Conservation (phyloP, 2,797 vertebrate genomes). For the Scolopax rusticola region DNA sequence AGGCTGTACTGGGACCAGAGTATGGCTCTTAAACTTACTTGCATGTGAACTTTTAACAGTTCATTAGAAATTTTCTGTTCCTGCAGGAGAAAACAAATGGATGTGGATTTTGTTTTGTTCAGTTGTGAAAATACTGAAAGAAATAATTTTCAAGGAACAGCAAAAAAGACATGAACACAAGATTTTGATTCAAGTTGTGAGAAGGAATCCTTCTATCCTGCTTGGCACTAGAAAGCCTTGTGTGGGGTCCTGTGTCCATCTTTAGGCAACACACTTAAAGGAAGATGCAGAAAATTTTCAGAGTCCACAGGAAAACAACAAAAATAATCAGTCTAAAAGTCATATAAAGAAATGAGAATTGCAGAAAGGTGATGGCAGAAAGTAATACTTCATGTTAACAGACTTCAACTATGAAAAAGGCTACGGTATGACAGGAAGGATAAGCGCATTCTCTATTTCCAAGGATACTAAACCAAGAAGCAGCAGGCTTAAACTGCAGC, state of each 20-base stretch:
- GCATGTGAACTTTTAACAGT: neutral
- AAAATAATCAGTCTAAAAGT: neutral
- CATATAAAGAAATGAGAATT: neutral
- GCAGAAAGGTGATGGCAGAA: neutral
- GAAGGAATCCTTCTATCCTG: neutral
- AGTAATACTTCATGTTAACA: neutral
- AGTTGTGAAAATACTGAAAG: conserved; percentile 5
- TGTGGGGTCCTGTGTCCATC: neutral
- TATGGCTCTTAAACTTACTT: neutral
- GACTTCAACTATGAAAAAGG: neutral
- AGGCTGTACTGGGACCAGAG: neutral
- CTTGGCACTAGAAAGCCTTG: neutral
- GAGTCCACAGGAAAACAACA: neutral
- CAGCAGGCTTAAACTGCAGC: neutral
- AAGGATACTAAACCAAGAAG: neutral
- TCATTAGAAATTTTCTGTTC: neutral
- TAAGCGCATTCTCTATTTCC: neutral
- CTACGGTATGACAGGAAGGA: neutral
- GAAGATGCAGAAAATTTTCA: neutral
- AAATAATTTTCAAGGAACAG: neutral
- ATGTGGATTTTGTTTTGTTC: neutral
- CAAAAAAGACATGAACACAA: neutral
- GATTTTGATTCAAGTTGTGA: neutral
- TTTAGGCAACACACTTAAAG: neutral
- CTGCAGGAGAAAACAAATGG: neutral